These are phyloP conservation scores for Erinaceus europaeus DNA, from an alignment of 2,113 vertebrate species.

Conservation along the genomic window DNA sequence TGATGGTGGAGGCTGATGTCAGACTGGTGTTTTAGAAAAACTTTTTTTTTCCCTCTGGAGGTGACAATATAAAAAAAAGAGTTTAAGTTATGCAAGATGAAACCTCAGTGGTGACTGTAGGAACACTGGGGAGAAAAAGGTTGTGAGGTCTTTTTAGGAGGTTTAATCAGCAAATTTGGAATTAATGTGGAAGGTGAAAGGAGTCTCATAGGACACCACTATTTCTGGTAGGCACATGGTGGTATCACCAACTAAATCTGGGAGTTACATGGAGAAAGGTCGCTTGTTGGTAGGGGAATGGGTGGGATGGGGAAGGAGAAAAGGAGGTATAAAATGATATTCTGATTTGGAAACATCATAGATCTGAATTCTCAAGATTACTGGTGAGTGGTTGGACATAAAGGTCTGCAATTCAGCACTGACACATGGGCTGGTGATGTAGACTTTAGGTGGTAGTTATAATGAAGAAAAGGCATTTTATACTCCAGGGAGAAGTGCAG, in stretches of 20 bases:
- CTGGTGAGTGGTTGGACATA: neutral
- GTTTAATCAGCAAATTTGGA: no score
- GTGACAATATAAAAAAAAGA: no score
- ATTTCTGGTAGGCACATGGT: neutral
- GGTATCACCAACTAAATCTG: neutral
- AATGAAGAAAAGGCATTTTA: neutral
- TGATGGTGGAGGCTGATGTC: no score
- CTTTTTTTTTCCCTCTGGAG: no score
- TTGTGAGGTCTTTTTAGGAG: no score
- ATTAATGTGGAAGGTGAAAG: neutral
- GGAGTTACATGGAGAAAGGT: neutral
- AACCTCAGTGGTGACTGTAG: no score
- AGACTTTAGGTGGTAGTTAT: neutral
- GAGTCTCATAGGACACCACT: neutral
- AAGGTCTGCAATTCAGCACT: neutral
- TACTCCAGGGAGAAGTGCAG: neutral
- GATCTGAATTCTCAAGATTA: neutral
- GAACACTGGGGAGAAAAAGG: no score
- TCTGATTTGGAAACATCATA: neutral
- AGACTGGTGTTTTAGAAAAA: no score
- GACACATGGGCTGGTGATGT: neutral
- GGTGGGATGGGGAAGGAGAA: no score
- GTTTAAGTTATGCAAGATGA: no score
- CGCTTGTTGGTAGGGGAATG: neutral
- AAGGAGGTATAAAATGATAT: fast-evolving